Base-by-base conservation (phyloP, 1,140 invertebrate species). In the Pogonognathellus flavescens region DNA sequence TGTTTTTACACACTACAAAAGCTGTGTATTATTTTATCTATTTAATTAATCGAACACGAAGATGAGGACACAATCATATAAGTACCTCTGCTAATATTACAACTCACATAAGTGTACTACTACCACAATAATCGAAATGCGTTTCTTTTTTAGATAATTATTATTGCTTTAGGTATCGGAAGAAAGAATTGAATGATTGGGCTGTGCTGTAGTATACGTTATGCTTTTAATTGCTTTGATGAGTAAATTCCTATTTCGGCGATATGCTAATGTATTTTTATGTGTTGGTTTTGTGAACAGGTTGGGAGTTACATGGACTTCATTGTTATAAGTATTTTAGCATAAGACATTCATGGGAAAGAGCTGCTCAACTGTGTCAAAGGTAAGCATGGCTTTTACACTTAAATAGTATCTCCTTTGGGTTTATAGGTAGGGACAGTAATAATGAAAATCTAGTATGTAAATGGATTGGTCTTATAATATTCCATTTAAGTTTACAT, bases 301-400 rank as follows among this genome's bases (percentile, higher is more conserved):
- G 95, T 90, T 98, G 97, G 97, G 95, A 96, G 92, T 92, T 97
- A 87, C 94, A 94, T 92, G 96, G 96, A 89, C 93, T 97, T 90
- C 93, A 97, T 91, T 98, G 97, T 92, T 98, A 97, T 92, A 97
- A 96, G 93, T 97, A 97, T 92, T 97, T 97, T 92, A 97, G 96
- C 92, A 97, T 97, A 90, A 95, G 94, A 91, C 96, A 98, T 93
- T 98, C 97, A 84, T 98, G 96, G 96, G 95, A 96, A 92, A 97
- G 96, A 92, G 96, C 96, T 87, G 96, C 96, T 85, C 96, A 97
- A 93, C 92, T 98, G 91, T 97, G 97, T 93, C 95, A 95, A 93
- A 96, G 96, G 96, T 98, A 93, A 93, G 92, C 88, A 83, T 25
- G 11, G 9, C 20, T 41, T 41, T 41, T 41, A 41, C 31, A 41